phyloP scores from a whole-genome alignment of 2,888 invertebrate genomes.

The Germaria angustata region DNA sequence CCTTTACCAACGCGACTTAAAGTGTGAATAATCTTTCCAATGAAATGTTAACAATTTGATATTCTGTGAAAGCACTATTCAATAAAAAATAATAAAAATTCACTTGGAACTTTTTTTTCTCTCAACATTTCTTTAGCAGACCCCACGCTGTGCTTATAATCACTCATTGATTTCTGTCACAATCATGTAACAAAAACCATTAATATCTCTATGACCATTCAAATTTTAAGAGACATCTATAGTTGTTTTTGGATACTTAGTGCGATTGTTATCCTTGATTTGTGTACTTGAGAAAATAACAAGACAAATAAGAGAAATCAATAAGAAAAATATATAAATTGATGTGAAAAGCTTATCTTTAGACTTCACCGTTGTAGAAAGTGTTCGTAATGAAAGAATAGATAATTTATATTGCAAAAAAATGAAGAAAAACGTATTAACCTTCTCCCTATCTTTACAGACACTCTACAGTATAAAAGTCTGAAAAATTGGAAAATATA shows the following conservation, averaged over 20 bases:
- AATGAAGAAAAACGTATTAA: too few relatives aligned
- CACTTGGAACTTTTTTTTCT: slow-evolving; percentile 10
- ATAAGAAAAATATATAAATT: too few relatives aligned
- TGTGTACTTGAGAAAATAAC: slow-evolving; percentile 36
- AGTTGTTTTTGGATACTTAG: background rate
- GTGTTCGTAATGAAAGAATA: background rate
- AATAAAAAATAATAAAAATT: slow-evolving; percentile 28
- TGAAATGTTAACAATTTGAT: slow-evolving; percentile 41
- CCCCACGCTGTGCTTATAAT: slow-evolving; percentile 62
- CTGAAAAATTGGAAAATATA: too few relatives aligned
- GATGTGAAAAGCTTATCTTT: slow-evolving; percentile 39
- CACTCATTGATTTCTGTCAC: slow-evolving; percentile 64
- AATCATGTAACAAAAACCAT: slow-evolving; percentile 62
- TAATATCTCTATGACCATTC: slow-evolving; percentile 52
- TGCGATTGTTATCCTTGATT: slow-evolving; percentile 47
- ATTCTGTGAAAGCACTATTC: slow-evolving; percentile 25
- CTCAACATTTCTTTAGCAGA: slow-evolving; percentile 26
- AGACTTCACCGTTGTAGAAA: background rate
- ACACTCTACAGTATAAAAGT: too few relatives aligned
- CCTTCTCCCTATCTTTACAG: too few relatives aligned
- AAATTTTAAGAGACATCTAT: background rate
- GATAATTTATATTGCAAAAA: background rate
- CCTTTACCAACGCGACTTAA: background rate
- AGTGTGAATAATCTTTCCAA: slow-evolving; percentile 38
- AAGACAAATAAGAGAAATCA: slow-evolving; percentile 9